A percentile compares a stretch with the other conserved stretches of the same genome.
Conservation (phyloP, 2,797 vertebrate species). For the Microhierax caerulescens region DNA sequence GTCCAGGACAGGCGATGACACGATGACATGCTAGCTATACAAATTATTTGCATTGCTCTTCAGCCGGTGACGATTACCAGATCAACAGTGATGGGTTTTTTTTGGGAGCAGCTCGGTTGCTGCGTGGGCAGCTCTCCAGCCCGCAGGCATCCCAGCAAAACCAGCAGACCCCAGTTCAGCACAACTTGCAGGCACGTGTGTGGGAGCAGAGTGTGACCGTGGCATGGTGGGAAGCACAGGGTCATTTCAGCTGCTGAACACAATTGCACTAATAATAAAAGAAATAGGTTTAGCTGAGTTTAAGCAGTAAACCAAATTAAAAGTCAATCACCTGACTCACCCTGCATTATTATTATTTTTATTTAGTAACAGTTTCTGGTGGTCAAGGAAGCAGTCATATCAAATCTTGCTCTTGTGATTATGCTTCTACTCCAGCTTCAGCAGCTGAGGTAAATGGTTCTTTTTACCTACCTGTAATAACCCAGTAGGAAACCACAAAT, state of each 20-base stretch:
- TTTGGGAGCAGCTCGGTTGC: rapidly evolving
- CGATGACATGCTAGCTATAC: too few relatives aligned
- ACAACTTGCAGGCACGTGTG: too few relatives aligned
- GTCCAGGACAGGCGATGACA: neutral
- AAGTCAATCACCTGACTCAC: neutral
- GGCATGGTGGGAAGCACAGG: neutral
- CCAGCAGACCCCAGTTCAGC: neutral
- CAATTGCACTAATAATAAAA: neutral
- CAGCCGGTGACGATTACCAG: neutral
- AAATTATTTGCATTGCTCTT: too few relatives aligned
- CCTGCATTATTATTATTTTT: neutral
- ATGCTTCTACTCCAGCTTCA: neutral
- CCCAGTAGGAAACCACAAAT: neutral
- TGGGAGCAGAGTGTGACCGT: too few relatives aligned
- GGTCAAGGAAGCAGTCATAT: neutral
- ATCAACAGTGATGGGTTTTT: neutral
- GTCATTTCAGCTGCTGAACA: neutral
- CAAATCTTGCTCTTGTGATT: neutral
- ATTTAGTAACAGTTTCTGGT: neutral
- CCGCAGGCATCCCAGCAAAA: neutral
- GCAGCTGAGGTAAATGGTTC: neutral
- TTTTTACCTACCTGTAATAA: neutral
- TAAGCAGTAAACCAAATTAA: neutral
- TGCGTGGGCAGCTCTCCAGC: neutral
- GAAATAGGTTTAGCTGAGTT: neutral